A percentile compares a stretch with the other conserved stretches of the same genome.
Conservation (phyloP, 1,140 invertebrate genomes). For the Nephila pilipes region DNA sequence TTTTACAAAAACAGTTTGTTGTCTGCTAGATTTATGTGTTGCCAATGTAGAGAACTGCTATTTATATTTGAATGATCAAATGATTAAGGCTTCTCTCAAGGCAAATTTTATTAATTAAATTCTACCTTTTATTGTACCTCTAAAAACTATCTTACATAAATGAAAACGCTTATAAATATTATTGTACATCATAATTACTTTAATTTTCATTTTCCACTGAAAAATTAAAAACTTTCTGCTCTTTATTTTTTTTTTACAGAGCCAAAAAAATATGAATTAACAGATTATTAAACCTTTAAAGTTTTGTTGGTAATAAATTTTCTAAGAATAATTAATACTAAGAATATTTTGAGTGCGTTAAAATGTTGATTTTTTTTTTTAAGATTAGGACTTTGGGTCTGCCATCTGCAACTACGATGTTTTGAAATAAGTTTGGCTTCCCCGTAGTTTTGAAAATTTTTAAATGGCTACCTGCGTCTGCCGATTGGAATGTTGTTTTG, state of each 20-base stretch:
- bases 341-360: not conserved
- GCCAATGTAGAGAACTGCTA: not conserved
- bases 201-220: too few relatives aligned
- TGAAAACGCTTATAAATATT: too few relatives aligned
- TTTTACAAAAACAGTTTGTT: not conserved
- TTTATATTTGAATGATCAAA: not conserved
- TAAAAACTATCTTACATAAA: too few relatives aligned
- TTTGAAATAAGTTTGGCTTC: conserved; percentile 69
- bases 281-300: not conserved
- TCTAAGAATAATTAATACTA: too few relatives aligned
- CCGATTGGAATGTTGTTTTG: conserved; percentile 62
- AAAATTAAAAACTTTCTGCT: too few relatives aligned
- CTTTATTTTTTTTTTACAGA: not conserved
- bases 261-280: not conserved
- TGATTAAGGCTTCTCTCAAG: too few relatives aligned
- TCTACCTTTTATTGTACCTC: too few relatives aligned
- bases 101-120: too few relatives aligned
- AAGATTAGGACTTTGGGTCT: not conserved
- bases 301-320: not conserved
- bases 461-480: conserved; percentile 70
- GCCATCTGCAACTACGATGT: conserved; percentile 6
- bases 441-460: conserved; percentile 75
- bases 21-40: not conserved
- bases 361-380: not conserved
- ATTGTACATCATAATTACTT: too few relatives aligned